phyloP scores from a whole-genome alignment of 2,888 invertebrate genomes.

The Ectemnius cavifrons region DNA sequence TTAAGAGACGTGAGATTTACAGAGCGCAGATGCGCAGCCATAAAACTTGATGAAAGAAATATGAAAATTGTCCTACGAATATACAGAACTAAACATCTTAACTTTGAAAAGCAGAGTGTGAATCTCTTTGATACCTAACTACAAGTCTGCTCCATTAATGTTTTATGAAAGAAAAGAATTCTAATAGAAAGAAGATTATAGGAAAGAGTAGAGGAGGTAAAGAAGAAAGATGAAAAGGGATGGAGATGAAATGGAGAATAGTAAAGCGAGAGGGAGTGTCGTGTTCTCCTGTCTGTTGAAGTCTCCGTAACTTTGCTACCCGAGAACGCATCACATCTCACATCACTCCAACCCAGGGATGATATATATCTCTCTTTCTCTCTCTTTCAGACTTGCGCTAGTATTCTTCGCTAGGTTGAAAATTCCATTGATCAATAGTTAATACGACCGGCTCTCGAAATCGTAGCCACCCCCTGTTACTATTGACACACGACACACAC shows the following conservation, averaged over 20 bases:
- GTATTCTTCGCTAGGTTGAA: background rate
- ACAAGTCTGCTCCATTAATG: no score
- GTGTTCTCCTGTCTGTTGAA: slow-evolving; percentile 72
- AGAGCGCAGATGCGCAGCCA: no score
- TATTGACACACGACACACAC: slow-evolving; percentile 11
- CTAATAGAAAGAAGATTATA: background rate
- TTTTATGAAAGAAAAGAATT: no score
- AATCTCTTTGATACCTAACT: no score
- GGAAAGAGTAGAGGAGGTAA: slow-evolving; percentile 14
- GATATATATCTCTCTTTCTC: no score
- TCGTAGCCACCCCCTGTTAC: background rate
- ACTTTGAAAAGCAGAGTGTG: no score
- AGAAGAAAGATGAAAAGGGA: slow-evolving; percentile 5
- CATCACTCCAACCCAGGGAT: no score
- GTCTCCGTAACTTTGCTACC: slow-evolving; percentile 76
- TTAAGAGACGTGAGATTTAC: background rate
- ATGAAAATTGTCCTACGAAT: no score
- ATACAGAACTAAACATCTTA: no score
- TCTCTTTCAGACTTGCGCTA: slow-evolving; percentile 53
- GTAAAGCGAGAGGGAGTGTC: slow-evolving; percentile 12
- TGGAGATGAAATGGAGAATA: slow-evolving; percentile 1
- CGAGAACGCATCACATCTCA: slow-evolving; percentile 60
- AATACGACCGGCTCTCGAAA: slow-evolving; percentile 5
- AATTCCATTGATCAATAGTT: slow-evolving; percentile 7
- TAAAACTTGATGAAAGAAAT: no score